Evolutionary conservation across 2,888 invertebrate species (phyloP).

Genomic region (Chloromyia formosa): DNA sequence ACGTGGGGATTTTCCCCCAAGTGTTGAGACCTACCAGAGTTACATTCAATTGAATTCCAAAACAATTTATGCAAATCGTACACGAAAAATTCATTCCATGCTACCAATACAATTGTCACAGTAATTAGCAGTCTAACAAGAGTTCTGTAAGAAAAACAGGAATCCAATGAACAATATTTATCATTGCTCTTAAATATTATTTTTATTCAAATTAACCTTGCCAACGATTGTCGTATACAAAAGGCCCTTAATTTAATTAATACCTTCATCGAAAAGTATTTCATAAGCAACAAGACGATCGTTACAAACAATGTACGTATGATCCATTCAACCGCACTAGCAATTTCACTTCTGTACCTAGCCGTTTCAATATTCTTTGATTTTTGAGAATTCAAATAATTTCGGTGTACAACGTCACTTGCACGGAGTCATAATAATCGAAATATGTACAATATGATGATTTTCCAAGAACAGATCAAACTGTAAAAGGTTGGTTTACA

Average conservation of each 20-base stretch:
- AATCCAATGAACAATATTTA: neutral
- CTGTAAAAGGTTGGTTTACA: neutral
- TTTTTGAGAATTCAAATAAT: neutral
- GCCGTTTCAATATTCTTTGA: neutral
- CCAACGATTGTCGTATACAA: neutral
- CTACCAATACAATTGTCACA: slow-evolving; percentile 57
- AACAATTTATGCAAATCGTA: slow-evolving; percentile 59
- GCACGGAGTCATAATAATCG: neutral
- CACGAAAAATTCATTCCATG: slow-evolving; percentile 60
- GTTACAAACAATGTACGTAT: too few species aligned
- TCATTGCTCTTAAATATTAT: neutral
- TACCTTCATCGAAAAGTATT: neutral
- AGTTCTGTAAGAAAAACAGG: slow-evolving; percentile 14
- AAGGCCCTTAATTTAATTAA: neutral
- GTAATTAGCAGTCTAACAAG: slow-evolving; percentile 51
- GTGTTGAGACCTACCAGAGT: slow-evolving; percentile 54
- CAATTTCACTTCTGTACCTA: neutral
- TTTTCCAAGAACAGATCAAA: neutral
- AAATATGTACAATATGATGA: neutral
- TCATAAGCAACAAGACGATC: neutral
- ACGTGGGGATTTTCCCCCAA: neutral
- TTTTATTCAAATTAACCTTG: neutral
- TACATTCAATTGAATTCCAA: slow-evolving; percentile 61
- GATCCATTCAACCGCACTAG: neutral
- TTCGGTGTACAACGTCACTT: neutral